phyloP scores from a whole-genome alignment of 2,888 invertebrate species.

The Antitype chi region DNA sequence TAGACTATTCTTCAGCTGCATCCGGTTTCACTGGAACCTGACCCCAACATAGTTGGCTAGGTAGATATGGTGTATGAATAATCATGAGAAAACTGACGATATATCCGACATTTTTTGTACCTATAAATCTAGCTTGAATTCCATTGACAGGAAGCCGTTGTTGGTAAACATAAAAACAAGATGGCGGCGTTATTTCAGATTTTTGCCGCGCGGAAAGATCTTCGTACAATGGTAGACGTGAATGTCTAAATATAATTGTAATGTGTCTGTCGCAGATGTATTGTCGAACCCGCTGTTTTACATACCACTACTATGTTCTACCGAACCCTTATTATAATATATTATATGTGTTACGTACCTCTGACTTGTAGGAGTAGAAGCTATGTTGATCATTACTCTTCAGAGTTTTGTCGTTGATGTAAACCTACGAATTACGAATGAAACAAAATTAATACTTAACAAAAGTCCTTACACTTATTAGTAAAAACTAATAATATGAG shows the following conservation, averaged over 20 bases:
- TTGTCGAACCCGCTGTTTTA: too few species aligned
- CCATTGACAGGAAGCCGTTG: not conserved
- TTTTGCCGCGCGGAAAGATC: not conserved
- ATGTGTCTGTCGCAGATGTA: not conserved
- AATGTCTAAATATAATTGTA: not conserved
- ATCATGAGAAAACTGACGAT: too few species aligned
- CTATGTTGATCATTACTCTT: not conserved
- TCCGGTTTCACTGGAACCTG: too few species aligned
- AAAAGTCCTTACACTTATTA: too few species aligned
- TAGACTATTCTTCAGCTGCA: too few species aligned
- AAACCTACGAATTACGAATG: constrained; percentile 2
- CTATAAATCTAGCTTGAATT: too few species aligned
- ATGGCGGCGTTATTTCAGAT: not conserved
- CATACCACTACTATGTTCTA: too few species aligned
- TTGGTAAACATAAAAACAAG: not conserved
- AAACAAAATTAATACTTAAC: not conserved
- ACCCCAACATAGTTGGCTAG: too few species aligned
- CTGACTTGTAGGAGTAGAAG: constrained; percentile 1
- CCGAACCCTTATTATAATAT: too few species aligned
- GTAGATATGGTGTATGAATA: too few species aligned
- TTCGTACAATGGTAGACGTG: too few species aligned
- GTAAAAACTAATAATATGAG: not conserved
- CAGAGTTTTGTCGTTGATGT: constrained; percentile 35
- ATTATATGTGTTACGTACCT: constrained; percentile 11
- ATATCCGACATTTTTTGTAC: too few species aligned